Evolutionary conservation across 2,113 vertebrate genomes (phyloP).

Genomic region (Okapia johnstoni): DNA sequence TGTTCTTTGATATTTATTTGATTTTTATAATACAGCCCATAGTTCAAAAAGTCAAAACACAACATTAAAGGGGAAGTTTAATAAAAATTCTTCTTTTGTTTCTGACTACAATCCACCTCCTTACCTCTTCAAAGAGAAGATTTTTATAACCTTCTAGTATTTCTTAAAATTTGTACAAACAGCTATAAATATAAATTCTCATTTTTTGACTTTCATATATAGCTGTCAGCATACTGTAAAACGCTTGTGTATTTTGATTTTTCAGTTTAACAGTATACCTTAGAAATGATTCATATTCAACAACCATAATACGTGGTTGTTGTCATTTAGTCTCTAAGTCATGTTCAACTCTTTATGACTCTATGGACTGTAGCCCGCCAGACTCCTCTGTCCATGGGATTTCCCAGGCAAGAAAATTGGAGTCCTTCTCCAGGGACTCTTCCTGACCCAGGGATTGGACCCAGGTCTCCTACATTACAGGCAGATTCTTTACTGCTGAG

Average conservation of each 20-base stretch:
- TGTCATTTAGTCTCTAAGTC: background rate
- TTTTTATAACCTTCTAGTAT: background rate
- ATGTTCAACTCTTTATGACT: background rate
- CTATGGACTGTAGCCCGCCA: background rate
- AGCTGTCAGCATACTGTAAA: background rate
- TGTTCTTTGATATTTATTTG: background rate
- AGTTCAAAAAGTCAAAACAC: slow-evolving; percentile 1
- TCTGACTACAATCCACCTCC: background rate
- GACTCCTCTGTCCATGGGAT: background rate
- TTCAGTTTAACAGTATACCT: background rate
- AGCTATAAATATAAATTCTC: background rate
- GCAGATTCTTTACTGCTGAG: background rate
- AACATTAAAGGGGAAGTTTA: background rate
- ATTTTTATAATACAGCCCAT: background rate
- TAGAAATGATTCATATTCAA: background rate
- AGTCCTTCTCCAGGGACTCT: background rate
- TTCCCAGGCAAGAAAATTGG: background rate
- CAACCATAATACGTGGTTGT: background rate
- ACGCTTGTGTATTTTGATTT: background rate
- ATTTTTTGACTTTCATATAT: background rate
- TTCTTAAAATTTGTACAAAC: background rate
- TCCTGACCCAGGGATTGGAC: background rate
- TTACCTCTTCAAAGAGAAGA: background rate
- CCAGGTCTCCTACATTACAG: background rate
- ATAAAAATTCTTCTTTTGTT: background rate